These are phyloP conservation scores for Idris sp. DNA, from an alignment of 1,140 invertebrate species.

Conservation along the genomic window DNA sequence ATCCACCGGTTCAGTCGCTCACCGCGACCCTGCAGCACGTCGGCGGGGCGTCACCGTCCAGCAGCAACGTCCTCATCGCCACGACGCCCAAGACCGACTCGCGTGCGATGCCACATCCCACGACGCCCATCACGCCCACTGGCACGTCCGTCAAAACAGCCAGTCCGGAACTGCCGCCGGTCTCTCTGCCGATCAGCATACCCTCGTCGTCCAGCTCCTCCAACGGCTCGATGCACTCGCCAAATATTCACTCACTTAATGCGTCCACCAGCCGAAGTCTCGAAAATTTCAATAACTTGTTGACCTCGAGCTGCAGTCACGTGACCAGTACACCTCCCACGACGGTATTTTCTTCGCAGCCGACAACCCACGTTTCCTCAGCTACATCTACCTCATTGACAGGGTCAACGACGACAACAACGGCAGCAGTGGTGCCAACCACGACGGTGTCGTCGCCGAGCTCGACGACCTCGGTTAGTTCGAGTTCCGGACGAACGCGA, in stretches of 20 bases:
- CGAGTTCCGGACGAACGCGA: conserved; percentile 31
- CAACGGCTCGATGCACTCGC: conserved; percentile 8
- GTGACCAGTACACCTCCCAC: too few relatives aligned
- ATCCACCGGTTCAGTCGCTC: conserved; percentile 82
- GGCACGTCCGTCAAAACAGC: conserved; percentile 75
- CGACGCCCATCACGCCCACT: conserved; percentile 74
- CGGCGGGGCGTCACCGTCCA: conserved; percentile 43
- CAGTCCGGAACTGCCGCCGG: conserved; percentile 76
- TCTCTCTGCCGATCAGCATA: conserved; percentile 68
- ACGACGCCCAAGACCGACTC: conserved; percentile 65
- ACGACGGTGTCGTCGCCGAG: conserved; percentile 23
- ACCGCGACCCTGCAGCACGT: conserved; percentile 62
- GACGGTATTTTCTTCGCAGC: too few relatives aligned
- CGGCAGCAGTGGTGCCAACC: conserved; percentile 1
- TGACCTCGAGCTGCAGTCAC: too few relatives aligned
- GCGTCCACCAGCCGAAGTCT: conserved; percentile 67
- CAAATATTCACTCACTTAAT: conserved; percentile 61
- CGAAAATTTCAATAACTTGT: too few relatives aligned
- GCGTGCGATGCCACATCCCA: conserved; percentile 66
- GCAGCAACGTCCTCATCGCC: conserved; percentile 45
- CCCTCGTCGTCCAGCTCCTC: conserved; percentile 15
- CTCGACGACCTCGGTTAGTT: conserved; percentile 22
- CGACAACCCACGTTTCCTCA: background rate
- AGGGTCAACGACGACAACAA: conserved; percentile 11
- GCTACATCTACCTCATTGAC: background rate